A percentile compares a stretch with the other conserved stretches of the same genome.
Conservation (phyloP, 2,797 vertebrate genomes). For the Falco berigora region DNA sequence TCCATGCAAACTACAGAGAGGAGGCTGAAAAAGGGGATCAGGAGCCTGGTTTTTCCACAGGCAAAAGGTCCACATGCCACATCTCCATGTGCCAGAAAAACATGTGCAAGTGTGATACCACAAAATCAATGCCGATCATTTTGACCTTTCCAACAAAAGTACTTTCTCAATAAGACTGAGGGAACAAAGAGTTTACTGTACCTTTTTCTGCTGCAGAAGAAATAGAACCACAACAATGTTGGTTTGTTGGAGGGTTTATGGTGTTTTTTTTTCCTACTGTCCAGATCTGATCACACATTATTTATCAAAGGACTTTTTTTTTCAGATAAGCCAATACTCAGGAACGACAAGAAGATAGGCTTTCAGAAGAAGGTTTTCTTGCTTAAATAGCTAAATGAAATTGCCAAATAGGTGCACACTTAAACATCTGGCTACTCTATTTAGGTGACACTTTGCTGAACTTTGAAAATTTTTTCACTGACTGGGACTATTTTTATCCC, state of each 20-base stretch:
- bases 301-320: neutral
- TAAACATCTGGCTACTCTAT: neutral
- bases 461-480: neutral
- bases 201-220: neutral
- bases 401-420: neutral
- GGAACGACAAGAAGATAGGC: rapidly evolving
- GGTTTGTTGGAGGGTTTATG: neutral
- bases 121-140: neutral
- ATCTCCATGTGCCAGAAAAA: neutral
- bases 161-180: neutral
- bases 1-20: neutral
- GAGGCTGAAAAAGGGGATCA: neutral
- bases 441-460: neutral
- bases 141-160: neutral
- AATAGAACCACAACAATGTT: neutral
- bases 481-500: neutral
- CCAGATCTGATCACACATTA: neutral
- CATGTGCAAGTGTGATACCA: neutral
- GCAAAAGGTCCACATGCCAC: neutral
- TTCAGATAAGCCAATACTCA: neutral
- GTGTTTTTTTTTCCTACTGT: rapidly evolving
- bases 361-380: neutral
- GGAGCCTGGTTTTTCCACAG: neutral
- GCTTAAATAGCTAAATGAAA: neutral
- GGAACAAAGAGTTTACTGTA: neutral